Base-by-base conservation (phyloP, 2,113 vertebrate genomes). In the Tetrao urogallus region DNA sequence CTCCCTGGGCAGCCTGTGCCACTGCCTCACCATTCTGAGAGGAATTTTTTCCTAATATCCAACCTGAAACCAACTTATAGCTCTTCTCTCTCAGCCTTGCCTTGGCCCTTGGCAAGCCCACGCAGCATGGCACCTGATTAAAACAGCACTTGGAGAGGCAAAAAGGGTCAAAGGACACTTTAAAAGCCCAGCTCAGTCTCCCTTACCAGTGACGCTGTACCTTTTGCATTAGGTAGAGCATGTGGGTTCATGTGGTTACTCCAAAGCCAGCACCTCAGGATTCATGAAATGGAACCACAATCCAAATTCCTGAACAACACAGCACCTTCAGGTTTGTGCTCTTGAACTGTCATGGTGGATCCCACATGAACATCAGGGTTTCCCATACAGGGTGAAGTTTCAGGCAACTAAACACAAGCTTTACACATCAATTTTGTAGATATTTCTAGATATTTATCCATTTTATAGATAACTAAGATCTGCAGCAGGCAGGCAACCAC, bases 131-230 rank as follows among this genome's bases (percentile, higher is more conserved):
- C 75, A 58, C 16, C 36, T 48, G 8, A 87, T 78, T 82, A n/a
- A 67, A 89, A 67, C 24, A 20, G 5, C 13, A 30, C 5, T 82
- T 34, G 5, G 48, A 61, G 83, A 24, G 57, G 40, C 28, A 66
- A 36, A 64, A 75, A 27, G 40, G 8, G 32, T 36, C 16, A 73
- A 81, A 77, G 28, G 16, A 10, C 28, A 77, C 56, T 38, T 66
- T 38, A 10, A 15, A 54, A 61, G 20, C 20, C 10, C 77, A 0
- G n/a, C 75, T 42, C 32, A 30, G 13, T n/a, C 22, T 65, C 24
- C 7, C 18, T 63, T 21, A 40, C 52, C 52, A 18, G 11, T 11
- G 20, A 0, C 0, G 0, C 42, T 40, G 40, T 64, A 80, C 61
- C 27, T 70, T 40, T 72, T 21, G 40, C 8, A 40, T 18, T 70